Percentiles rank a stretch among this genome's conserved stretches.
phyloP scores from a whole-genome alignment of 1,140 invertebrate genomes.

The Drosophila tani region DNA sequence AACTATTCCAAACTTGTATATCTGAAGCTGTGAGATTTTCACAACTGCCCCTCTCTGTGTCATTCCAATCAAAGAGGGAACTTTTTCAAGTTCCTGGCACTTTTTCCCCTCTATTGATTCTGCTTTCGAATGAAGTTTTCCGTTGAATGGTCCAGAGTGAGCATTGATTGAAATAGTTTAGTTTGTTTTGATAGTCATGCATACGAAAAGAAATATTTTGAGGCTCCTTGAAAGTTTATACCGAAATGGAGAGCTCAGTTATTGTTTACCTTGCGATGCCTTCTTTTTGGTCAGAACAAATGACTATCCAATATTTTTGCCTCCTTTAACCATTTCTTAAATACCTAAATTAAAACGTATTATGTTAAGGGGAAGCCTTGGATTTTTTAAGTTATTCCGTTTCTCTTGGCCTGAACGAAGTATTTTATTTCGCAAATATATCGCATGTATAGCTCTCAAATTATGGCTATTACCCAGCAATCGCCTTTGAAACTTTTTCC shows the following conservation, averaged over 20 bases:
- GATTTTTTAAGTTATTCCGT: too few species aligned
- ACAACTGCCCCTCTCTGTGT: neutral
- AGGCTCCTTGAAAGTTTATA: constrained; percentile 13
- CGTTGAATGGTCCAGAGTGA: constrained; percentile 34
- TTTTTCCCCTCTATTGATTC: constrained; percentile 50
- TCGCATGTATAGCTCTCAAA: too few species aligned
- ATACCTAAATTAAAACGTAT: too few species aligned
- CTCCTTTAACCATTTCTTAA: neutral
- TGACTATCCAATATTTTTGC: too few species aligned
- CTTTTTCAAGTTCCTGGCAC: constrained; percentile 33
- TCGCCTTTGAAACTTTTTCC: neutral
- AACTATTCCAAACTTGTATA: constrained; percentile 42
- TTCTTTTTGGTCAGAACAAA: neutral
- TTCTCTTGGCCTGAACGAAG: neutral
- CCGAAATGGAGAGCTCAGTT: constrained; percentile 13
- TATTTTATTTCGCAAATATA: neutral
- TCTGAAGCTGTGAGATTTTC: constrained; percentile 9
- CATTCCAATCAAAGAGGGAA: constrained; percentile 36
- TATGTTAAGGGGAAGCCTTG: too few species aligned
- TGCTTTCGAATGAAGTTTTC: constrained; percentile 43
- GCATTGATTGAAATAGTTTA: constrained; percentile 60
- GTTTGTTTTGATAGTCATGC: constrained; percentile 52
- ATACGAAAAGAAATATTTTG: constrained; percentile 25
- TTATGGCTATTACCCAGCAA: neutral
- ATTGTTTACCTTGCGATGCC: constrained; percentile 7